A percentile compares a stretch with the other conserved stretches of the same genome.
Conservation (phyloP, 2,888 invertebrate genomes). For the Acrocyrtus sp. region DNA sequence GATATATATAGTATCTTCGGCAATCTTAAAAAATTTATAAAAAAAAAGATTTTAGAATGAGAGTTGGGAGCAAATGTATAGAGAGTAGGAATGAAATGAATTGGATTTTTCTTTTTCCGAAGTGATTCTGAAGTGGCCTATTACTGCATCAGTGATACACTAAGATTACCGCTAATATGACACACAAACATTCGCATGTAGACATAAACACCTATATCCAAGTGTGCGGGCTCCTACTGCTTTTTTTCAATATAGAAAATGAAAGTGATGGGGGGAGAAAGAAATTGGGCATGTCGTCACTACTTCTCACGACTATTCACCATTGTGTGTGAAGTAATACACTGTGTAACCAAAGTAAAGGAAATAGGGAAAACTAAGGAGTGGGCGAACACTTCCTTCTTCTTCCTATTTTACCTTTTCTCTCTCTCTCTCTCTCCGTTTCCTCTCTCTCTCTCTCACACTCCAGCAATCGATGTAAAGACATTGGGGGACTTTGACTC, state of each 20-base stretch:
- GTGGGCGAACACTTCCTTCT: neutral
- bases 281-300: conserved; percentile 37
- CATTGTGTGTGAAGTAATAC: conserved; percentile 14
- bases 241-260: no score
- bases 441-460: neutral
- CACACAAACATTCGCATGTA: conserved; percentile 25
- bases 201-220: no score
- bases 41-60: no score
- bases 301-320: conserved; percentile 12
- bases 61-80: no score
- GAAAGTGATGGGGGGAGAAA: conserved; percentile 18
- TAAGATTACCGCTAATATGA: conserved; percentile 50
- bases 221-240: no score
- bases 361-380: conserved; percentile 32
- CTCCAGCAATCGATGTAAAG: conserved; percentile 30
- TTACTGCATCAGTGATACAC: conserved; percentile 47
- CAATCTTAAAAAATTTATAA: no score
- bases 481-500: conserved; percentile 14
- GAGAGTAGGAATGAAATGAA: conserved; percentile 41
- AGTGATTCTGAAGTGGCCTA: conserved; percentile 51
- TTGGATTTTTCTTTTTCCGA: conserved; percentile 38
- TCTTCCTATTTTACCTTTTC: conserved; percentile 2
- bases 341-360: conserved; percentile 15
- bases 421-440: neutral
- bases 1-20: no score